Evolutionary conservation across 2,888 invertebrate genomes (phyloP).

Genomic region (Resseliella maxima): DNA sequence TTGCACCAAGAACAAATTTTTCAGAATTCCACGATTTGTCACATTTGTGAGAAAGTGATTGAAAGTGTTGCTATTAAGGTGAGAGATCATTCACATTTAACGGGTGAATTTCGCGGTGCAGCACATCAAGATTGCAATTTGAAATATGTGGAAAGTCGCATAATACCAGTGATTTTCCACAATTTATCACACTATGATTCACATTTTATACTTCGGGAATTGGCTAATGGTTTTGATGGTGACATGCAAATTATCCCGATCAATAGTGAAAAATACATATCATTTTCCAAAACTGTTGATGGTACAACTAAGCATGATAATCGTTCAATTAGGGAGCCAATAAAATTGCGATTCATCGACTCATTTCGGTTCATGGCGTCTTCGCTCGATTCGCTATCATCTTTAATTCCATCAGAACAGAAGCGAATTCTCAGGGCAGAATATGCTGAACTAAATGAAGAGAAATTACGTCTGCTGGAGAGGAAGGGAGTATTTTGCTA

Average conservation of each 20-base stretch:
- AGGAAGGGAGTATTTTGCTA: constrained; percentile 63
- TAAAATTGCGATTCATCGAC: neutral
- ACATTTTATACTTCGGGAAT: too few relatives aligned
- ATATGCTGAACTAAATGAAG: neutral
- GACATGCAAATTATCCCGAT: neutral
- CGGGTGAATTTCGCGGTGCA: constrained; percentile 58
- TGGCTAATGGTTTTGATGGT: too few relatives aligned
- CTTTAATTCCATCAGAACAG: too few relatives aligned
- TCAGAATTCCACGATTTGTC: neutral
- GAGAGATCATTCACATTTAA: constrained; percentile 59
- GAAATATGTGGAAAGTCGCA: neutral
- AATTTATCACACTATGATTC: constrained; percentile 3
- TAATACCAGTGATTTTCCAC: neutral
- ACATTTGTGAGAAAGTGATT: neutral
- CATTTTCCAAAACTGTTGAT: too few relatives aligned
- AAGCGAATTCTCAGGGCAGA: too few relatives aligned
- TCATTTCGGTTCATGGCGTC: constrained; percentile 22
- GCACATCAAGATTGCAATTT: neutral
- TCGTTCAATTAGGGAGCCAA: too few relatives aligned
- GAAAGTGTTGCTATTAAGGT: neutral
- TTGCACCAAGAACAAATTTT: neutral
- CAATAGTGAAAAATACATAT: neutral
- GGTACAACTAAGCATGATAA: too few relatives aligned
- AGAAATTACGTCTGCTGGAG: neutral
- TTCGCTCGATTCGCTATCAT: too few relatives aligned